phyloP scores from a whole-genome alignment of 2,888 invertebrate species.

The Andrena minutula region DNA sequence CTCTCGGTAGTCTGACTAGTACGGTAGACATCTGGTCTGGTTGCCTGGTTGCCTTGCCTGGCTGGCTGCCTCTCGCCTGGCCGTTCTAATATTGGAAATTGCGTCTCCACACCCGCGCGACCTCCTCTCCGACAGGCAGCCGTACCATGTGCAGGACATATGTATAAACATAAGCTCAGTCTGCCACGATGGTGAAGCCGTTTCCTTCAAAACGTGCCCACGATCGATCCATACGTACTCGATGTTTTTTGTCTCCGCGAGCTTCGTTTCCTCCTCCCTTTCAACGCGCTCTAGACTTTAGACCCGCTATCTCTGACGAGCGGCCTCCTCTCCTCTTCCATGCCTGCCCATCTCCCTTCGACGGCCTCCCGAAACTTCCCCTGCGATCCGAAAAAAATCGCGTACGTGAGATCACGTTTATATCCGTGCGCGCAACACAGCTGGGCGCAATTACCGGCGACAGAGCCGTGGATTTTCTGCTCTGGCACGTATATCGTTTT shows the following conservation, averaged over 20 bases:
- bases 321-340: not conserved
- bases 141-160: conserved; percentile 83
- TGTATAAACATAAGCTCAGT: conserved; percentile 83
- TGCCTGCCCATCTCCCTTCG: not conserved
- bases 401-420: conserved; percentile 45
- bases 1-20: conserved; percentile 62
- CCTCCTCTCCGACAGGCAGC: conserved; percentile 60
- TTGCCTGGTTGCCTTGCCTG: conserved; percentile 46
- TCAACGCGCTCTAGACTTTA: not conserved
- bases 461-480: conserved; percentile 77
- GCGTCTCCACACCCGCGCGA: conserved; percentile 75
- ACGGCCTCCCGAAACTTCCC: not conserved
- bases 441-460: conserved; percentile 70
- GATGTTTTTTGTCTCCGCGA: conserved; percentile 20
- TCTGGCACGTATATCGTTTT: conserved; percentile 79
- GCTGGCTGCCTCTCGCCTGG: conserved; percentile 78
- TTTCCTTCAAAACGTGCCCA: conserved; percentile 74
- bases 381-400: not conserved
- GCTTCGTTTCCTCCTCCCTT: not conserved
- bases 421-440: conserved; percentile 64
- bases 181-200: conserved; percentile 71
- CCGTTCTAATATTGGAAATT: conserved; percentile 85
- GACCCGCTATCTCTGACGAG: not conserved
- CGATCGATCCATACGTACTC: conserved; percentile 77
- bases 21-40: conserved; percentile 82